Evolutionary conservation across 2,888 invertebrate genomes (phyloP).

Genomic region (Bimastos eiseni): DNA sequence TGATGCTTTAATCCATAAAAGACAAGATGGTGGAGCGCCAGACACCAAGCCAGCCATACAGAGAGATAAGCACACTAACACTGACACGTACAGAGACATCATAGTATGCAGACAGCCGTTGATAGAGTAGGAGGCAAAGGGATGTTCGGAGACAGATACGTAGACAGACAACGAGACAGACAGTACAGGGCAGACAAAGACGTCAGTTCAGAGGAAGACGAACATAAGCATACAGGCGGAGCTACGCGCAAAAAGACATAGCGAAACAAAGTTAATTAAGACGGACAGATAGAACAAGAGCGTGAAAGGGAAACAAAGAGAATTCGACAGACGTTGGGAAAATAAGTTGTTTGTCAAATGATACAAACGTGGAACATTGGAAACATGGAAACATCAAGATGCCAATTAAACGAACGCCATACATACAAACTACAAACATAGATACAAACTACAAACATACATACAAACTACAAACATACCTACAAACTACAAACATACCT

Average conservation of each 20-base stretch:
- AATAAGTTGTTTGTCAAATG: not conserved
- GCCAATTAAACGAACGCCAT: not conserved
- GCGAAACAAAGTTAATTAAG: not conserved
- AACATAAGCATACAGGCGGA: not conserved
- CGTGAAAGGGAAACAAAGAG: not conserved
- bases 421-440: not conserved
- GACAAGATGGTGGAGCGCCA: not conserved
- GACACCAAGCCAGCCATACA: not conserved
- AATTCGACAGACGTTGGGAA: not conserved
- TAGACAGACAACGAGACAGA: not conserved
- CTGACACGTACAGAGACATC: not conserved
- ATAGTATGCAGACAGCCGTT: not conserved
- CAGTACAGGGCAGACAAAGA: not conserved
- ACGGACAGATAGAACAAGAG: not conserved
- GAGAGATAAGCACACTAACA: not conserved
- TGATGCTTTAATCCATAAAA: slow-evolving; percentile 2
- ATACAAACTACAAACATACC: too few relatives aligned
- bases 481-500: too few relatives aligned
- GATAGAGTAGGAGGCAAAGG: not conserved
- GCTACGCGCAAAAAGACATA: not conserved
- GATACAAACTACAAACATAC: too few relatives aligned
- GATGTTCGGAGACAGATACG: not conserved
- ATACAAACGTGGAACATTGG: not conserved
- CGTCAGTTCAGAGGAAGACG: not conserved
- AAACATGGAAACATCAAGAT: not conserved